Percentiles rank a stretch among this genome's conserved stretches.
phyloP scores from a whole-genome alignment of 2,113 vertebrate species.

The Suncus etruscus region DNA sequence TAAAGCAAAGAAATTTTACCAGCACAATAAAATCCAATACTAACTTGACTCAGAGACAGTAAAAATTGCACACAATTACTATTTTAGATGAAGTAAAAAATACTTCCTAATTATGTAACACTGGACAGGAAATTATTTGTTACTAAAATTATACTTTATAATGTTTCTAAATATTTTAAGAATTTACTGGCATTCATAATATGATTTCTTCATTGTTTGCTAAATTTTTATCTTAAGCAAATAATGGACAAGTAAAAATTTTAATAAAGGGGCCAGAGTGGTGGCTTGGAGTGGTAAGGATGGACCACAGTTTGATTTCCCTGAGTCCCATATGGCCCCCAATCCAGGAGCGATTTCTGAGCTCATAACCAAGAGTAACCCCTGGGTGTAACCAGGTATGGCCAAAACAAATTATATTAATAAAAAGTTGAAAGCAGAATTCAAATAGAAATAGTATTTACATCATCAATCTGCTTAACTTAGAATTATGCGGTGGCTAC shows the following conservation, averaged over 20 bases:
- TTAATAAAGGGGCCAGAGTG: no score
- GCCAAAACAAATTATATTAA: background rate
- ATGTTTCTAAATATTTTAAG: slow-evolving; percentile 3
- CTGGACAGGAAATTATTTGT: background rate
- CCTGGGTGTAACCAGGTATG: no score
- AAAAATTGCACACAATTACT: slow-evolving; percentile 29
- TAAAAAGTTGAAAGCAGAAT: slow-evolving; percentile 29
- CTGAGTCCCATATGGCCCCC: no score
- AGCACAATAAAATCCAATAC: background rate
- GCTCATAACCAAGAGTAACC: no score
- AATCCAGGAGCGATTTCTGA: no score
- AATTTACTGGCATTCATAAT: background rate
- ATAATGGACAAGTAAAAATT: background rate
- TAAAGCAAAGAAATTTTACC: slow-evolving; percentile 24
- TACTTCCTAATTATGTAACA: background rate
- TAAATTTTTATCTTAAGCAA: slow-evolving; percentile 27
- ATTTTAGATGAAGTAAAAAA: background rate
- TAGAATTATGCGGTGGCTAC: slow-evolving; percentile 19
- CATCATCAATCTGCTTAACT: background rate
- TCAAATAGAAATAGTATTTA: background rate
- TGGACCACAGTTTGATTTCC: no score
- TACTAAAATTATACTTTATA: slow-evolving; percentile 15
- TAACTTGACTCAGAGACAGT: background rate
- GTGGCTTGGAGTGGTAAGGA: no score
- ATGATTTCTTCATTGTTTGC: background rate